Conservation (phyloP, 2,113 vertebrate genomes). For the Rattus rattus region DNA sequence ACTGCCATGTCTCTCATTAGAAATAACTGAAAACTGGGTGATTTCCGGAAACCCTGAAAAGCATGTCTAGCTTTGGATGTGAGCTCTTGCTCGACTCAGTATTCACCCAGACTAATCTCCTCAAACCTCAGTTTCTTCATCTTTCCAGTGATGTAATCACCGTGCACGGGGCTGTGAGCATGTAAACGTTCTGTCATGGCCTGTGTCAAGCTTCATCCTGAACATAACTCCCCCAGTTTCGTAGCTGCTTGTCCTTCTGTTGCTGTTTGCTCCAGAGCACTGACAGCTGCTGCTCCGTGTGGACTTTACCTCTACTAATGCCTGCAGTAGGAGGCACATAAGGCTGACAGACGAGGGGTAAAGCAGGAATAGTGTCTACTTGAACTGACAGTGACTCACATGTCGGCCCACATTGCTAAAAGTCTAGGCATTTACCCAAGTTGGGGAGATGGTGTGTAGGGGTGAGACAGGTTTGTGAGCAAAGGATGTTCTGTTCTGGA, state of each 20-base stretch:
- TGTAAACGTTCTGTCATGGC: background rate
- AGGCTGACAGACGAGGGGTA: background rate
- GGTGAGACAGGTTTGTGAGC: background rate
- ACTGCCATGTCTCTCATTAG: background rate
- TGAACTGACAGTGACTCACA: slow-evolving; percentile 67
- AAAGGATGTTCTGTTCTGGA: slow-evolving; percentile 55
- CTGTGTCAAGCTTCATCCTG: background rate
- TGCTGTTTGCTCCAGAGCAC: background rate
- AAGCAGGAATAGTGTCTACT: slow-evolving; percentile 59
- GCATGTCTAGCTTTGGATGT: background rate
- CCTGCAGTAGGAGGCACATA: background rate
- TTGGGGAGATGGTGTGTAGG: background rate
- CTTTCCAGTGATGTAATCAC: background rate
- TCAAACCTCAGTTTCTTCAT: background rate
- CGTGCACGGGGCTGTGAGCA: background rate
- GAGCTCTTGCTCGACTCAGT: background rate
- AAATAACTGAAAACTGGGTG: background rate
- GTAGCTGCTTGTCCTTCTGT: background rate
- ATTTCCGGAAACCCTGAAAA: background rate
- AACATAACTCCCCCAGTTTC: background rate
- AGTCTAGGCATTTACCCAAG: slow-evolving; percentile 56
- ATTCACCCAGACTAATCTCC: background rate
- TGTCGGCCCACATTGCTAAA: slow-evolving; percentile 53
- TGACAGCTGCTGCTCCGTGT: background rate
- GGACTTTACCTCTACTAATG: background rate